These are phyloP conservation scores for Rhimphoctona megacephalus DNA, from an alignment of 2,888 invertebrate genomes.

Conservation along the genomic window DNA sequence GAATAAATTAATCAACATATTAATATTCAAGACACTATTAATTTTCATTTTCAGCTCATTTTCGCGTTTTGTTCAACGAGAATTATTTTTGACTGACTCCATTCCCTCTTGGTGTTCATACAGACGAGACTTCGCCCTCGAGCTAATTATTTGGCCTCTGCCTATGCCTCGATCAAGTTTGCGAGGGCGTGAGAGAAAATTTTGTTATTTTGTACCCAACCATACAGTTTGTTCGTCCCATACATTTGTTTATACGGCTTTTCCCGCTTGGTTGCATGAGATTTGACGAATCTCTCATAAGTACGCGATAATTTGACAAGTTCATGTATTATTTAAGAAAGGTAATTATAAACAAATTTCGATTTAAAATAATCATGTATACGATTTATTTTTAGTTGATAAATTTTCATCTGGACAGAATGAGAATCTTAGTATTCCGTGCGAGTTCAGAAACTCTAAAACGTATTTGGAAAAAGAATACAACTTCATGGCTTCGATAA, in stretches of 20 bases:
- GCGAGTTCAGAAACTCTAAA: background rate
- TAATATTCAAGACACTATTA: too few species aligned
- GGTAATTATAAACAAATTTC: background rate
- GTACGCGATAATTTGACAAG: background rate
- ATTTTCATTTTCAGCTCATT: too few species aligned
- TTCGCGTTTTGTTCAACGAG: too few species aligned
- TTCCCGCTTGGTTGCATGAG: conserved; percentile 10
- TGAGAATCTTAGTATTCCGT: background rate
- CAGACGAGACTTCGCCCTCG: conserved; percentile 31
- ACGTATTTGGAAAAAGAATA: background rate
- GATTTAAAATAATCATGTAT: background rate
- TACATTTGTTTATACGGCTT: conserved; percentile 24
- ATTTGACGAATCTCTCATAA: background rate
- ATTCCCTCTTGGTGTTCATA: conserved; percentile 1
- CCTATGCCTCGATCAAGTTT: conserved; percentile 10
- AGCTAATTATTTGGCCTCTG: conserved; percentile 59
- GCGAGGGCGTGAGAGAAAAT: background rate
- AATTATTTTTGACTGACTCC: too few species aligned
- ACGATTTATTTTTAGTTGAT: background rate
- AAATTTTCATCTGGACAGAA: background rate
- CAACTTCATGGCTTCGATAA: background rate
- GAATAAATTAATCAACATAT: too few species aligned
- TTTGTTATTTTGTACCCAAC: conserved; percentile 28
- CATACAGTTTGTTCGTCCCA: conserved; percentile 26
- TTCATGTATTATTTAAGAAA: background rate